Evolutionary conservation across 2,797 vertebrate species (phyloP), one percentile per base, ranked within the genome.

Genomic region (Rhabdomys pumilio): DNA sequence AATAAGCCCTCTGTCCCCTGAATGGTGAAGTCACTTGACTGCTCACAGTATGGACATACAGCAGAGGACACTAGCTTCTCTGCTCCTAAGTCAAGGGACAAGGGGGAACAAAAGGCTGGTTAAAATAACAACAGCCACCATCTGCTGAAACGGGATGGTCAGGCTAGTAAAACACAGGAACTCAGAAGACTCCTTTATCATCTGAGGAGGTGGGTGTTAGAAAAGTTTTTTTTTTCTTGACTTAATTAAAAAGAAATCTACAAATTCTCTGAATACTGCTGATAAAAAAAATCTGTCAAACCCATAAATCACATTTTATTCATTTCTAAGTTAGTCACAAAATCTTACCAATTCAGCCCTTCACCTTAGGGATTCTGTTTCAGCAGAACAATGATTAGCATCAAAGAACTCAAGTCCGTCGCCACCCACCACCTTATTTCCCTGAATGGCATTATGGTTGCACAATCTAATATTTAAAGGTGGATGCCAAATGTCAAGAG

Each of bases 401-500:
- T 7, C 41, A 44, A 93, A 87, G 84, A 95, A 89, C 31, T 55
- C 76, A 94, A 93, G 95, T 96, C 93, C 59, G 1, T 55, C 55
- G 55, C 79, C 65, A 92, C 85, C 92, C 24, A 95, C 63, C 63
- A 91, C 87, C 67, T 96, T 93, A 95, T 95, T 94, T 92, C 81
- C 83, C 59, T 94, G 63, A 96, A 77, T 87, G 95, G 57, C 76
- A 94, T 69, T 89, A 95, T 55, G 76, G 93, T 95, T 92, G 95
- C 13, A 96, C 95, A 95, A 96, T 69, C 76, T 94, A 97, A 96
- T 95, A 96, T 92, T 91, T 94, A 95, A 96, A 95, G 79, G 79
- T 12, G 44, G 93, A 95, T 69, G 72, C 91, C 92, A 96, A 95
- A 93, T 95, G 73, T 90, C 76, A 90, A 91, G 84, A 95, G 87